These are phyloP conservation scores for Chymomyza caudatula DNA, from an alignment of 2,888 invertebrate species.

Conservation along the genomic window DNA sequence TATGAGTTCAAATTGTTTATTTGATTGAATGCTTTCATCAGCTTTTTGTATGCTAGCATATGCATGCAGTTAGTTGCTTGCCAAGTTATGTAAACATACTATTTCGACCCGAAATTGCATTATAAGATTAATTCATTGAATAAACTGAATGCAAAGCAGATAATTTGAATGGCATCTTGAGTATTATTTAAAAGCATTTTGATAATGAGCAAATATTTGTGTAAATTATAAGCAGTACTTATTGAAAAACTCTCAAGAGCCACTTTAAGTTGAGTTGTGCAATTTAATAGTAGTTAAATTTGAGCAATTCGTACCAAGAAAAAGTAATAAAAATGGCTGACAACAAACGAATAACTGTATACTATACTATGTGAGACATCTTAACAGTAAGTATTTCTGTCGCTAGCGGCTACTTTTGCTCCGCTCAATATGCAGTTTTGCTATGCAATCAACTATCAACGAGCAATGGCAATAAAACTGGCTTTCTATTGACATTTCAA, in stretches of 20 bases:
- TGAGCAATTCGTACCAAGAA: too few species aligned
- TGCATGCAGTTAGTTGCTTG: background rate
- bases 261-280: background rate
- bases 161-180: background rate
- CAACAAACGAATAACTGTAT: too few species aligned
- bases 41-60: background rate
- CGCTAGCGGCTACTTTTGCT: background rate
- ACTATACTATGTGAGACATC: background rate
- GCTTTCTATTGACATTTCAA: constrained; percentile 53
- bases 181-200: background rate
- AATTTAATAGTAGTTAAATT: background rate
- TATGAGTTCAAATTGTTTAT: constrained; percentile 39
- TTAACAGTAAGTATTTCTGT: background rate
- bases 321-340: too few species aligned
- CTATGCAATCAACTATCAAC: constrained; percentile 42
- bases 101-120: constrained; percentile 3
- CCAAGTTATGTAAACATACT: constrained; percentile 1
- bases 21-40: constrained; percentile 30
- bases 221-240: background rate
- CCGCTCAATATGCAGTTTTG: constrained; percentile 35
- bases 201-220: background rate
- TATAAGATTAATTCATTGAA: constrained; percentile 27
- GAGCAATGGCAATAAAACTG: constrained; percentile 42
- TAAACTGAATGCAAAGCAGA: background rate
- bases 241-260: background rate